phyloP scores from a whole-genome alignment of 2,888 invertebrate genomes.

The Apocheima hispidaria region DNA sequence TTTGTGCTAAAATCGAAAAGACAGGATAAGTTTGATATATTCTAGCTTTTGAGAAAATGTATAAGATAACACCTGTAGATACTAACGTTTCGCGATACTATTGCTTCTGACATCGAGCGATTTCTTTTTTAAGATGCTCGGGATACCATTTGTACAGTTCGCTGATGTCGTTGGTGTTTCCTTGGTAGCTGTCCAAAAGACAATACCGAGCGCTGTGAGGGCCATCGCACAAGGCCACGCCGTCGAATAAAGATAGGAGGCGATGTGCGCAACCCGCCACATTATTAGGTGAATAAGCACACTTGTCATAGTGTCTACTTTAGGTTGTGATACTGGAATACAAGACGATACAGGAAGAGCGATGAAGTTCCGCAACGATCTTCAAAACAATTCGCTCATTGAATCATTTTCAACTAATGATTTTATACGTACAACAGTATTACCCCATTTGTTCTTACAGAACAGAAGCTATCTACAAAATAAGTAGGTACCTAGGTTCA shows the following conservation, averaged over 20 bases:
- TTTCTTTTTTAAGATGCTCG: slow-evolving; percentile 22
- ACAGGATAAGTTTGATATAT: neutral
- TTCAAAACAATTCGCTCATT: neutral
- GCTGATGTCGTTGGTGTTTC: slow-evolving; percentile 32
- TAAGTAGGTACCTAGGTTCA: too few relatives aligned
- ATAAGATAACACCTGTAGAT: neutral
- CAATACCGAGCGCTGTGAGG: slow-evolving; percentile 71
- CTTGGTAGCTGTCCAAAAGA: slow-evolving; percentile 75
- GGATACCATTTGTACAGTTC: slow-evolving; percentile 39
- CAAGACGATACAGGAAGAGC: slow-evolving; percentile 6
- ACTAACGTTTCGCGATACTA: slow-evolving; percentile 26
- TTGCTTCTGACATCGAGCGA: slow-evolving; percentile 5
- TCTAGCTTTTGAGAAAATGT: neutral
- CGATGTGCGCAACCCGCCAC: slow-evolving; percentile 62
- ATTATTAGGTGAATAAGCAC: slow-evolving; percentile 60
- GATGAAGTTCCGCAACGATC: slow-evolving; percentile 1
- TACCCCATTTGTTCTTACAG: too few relatives aligned
- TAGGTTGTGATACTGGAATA: slow-evolving; percentile 60
- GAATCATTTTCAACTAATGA: neutral
- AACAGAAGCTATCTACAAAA: too few relatives aligned
- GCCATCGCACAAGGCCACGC: slow-evolving; percentile 58
- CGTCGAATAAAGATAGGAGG: slow-evolving; percentile 49
- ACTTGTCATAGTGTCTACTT: slow-evolving; percentile 55
- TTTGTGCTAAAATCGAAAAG: slow-evolving; percentile 4
- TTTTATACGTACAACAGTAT: neutral